A percentile compares a stretch with the other conserved stretches of the same genome.
Conservation (phyloP, 2,888 invertebrate species). For the Nephrotoma flavescens region DNA sequence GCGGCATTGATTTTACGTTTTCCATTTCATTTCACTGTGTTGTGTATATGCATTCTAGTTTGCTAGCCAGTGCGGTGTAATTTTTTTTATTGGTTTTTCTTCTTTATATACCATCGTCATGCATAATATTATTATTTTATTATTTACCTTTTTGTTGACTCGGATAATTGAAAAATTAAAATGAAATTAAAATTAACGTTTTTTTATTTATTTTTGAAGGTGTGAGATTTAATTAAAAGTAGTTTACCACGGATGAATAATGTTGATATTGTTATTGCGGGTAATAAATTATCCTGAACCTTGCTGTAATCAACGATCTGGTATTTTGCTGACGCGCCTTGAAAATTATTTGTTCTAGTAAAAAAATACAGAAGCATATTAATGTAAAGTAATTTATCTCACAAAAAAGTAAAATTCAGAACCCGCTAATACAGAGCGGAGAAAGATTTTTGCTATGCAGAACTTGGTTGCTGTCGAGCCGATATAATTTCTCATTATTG, state of each 20-base stretch:
- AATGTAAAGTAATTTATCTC: too few species aligned
- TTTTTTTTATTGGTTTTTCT: background rate
- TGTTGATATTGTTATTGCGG: background rate
- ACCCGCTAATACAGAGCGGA: too few species aligned
- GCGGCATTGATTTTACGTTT: background rate
- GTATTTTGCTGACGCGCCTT: too few species aligned
- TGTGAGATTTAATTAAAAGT: background rate
- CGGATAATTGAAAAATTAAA: background rate
- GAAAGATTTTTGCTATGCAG: too few species aligned
- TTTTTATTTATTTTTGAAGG: background rate
- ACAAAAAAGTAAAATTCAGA: too few species aligned
- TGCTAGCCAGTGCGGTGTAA: background rate
- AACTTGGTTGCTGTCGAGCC: too few species aligned
- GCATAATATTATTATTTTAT: background rate
- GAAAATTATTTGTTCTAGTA: too few species aligned
- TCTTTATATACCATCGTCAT: background rate
- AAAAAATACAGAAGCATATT: too few species aligned
- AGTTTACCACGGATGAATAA: background rate
- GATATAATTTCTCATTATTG: too few species aligned
- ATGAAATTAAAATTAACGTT: background rate
- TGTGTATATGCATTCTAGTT: background rate
- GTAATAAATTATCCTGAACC: background rate
- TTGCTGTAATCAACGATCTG: too few species aligned
- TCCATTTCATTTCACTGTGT: background rate
- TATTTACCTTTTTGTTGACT: background rate